These are phyloP conservation scores for Heliconius hewitsoni DNA, from an alignment of 1,140 invertebrate genomes.

Conservation along the genomic window DNA sequence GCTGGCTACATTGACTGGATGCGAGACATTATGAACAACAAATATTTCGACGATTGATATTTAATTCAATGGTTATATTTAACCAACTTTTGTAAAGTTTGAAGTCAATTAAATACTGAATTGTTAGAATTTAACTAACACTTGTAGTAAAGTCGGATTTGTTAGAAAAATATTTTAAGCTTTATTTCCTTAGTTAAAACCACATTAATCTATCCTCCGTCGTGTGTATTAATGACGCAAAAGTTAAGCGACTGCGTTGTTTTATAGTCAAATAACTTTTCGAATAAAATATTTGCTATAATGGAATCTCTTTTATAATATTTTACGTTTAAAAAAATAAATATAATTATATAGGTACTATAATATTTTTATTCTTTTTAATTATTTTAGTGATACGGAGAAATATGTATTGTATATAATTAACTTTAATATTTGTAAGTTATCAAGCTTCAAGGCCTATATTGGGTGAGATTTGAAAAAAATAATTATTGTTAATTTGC, in stretches of 20 bases:
- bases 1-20: conserved; percentile 95
- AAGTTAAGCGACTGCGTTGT: neutral
- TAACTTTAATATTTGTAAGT: too few species aligned
- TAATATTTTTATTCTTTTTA: too few species aligned
- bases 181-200: neutral
- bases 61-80: neutral
- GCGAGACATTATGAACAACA: conserved; percentile 65
- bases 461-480: too few species aligned
- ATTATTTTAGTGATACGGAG: too few species aligned
- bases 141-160: neutral
- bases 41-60: conserved; percentile 47
- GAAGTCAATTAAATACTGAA: neutral
- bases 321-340: neutral
- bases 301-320: neutral
- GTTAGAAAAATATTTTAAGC: neutral
- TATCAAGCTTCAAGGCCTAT: too few species aligned
- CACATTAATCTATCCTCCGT: neutral
- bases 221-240: neutral
- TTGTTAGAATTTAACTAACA: neutral
- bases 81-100: neutral
- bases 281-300: neutral
- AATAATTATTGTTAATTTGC: too few species aligned
- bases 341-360: neutral
- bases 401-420: too few species aligned
- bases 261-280: neutral